Evolutionary conservation across 2,888 invertebrate species (phyloP), one percentile per base, ranked within the genome.

Genomic region (Aporophyla nigra): DNA sequence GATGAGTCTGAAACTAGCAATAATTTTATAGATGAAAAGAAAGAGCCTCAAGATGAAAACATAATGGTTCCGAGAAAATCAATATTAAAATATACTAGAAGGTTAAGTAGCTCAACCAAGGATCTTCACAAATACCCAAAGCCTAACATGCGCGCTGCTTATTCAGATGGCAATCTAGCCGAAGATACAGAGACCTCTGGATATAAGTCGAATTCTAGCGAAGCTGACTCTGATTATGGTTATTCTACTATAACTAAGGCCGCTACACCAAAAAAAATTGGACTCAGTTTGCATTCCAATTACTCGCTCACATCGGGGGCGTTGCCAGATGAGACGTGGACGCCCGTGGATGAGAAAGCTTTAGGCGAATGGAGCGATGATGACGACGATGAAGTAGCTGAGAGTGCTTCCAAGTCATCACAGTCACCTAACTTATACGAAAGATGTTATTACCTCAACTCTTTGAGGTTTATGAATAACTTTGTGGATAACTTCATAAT

Each of bases 401-500:
- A 94, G 77, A 87, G 88, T 53, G 89, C 88, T 10, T 93, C 95
- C 33, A 94, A 93, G 75, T 84, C 88, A 72, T 93, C 95, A 7
- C 82, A 93, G 59, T 90, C 91, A n/a, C 91, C 92, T 74, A 94
- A 93, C 82, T 91, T 96, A 77, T 97, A 93, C 83, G 96, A 97
- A 87, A 95, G 92, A 59, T 90, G 93, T 83, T 94, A 97, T 62
- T 98, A 97, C 88, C 93, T 98, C 0, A 98, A 97, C 89, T 98
- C 98, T 0, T 92, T 95, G 56, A 96, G 95, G 66, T 98, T 98
- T 88, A 98, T 98, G 97, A 95, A 96, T 56, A 97, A 98, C 88
- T 98, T 98, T 89, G 97, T 97, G 5, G 97, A 97, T 82, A 92
- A 98, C 53, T 98, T 98, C 87, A 97, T 97, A 66, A 94, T 97